Percentiles rank a stretch among this genome's conserved stretches.
Conservation (phyloP, 2,113 vertebrate species). For the Passerina amoena region DNA sequence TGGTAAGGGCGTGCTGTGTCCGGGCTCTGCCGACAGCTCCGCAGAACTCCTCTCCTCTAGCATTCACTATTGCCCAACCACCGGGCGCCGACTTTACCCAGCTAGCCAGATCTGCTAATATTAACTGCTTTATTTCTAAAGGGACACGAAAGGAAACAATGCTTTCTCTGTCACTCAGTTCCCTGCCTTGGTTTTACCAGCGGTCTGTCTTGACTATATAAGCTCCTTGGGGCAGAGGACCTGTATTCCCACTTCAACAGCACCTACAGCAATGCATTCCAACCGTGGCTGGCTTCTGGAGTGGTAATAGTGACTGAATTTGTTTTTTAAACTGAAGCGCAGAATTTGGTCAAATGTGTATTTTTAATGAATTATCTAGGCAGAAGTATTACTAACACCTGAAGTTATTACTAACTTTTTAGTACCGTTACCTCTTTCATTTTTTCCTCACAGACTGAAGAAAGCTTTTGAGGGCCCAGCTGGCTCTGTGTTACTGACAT, state of each 20-base stretch:
- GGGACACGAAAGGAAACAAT: background rate
- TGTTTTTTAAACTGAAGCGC: background rate
- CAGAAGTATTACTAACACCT: background rate
- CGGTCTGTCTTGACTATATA: background rate
- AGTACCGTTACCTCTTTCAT: background rate
- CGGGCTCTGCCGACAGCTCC: background rate
- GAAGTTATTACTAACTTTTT: background rate
- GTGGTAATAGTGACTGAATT: background rate
- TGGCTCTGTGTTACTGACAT: background rate
- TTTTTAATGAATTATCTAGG: background rate
- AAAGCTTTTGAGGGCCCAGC: background rate
- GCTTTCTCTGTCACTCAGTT: background rate
- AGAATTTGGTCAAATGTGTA: background rate
- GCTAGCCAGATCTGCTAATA: fast-evolving
- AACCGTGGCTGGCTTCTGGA: background rate
- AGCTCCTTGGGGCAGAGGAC: background rate
- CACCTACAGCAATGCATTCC: background rate
- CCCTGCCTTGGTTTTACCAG: background rate
- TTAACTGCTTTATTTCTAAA: background rate
- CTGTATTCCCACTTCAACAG: background rate
- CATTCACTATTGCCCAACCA: fast-evolving
- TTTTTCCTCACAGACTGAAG: background rate
- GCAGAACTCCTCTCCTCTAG: background rate
- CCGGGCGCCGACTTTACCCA: background rate
- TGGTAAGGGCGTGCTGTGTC: slow-evolving; percentile 77